Conservation (phyloP, 2,113 vertebrate genomes). For the Brachionichthys hirsutus region DNA sequence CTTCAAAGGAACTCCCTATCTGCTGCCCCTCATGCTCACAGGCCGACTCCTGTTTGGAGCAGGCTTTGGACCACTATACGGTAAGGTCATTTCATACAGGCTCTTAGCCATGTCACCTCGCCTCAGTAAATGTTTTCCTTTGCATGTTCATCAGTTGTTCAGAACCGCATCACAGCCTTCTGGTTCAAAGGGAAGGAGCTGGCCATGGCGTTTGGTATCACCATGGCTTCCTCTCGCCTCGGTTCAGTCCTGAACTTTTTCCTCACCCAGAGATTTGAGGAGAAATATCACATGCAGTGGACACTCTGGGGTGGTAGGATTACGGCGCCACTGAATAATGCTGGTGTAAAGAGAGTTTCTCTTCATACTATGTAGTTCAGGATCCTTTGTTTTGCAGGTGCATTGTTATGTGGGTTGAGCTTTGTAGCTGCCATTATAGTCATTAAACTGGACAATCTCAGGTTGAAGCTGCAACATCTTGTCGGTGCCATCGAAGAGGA, state of each 20-base stretch:
- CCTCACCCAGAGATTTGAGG: conserved; percentile 80
- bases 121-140: not conserved
- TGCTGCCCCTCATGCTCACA: conserved; percentile 82
- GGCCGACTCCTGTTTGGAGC: conserved; percentile 83
- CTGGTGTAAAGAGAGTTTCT: not conserved
- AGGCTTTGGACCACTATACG: conserved; percentile 81
- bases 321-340: not conserved
- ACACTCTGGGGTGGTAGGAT: conserved; percentile 81
- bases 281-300: conserved; percentile 82
- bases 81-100: conserved; percentile 53
- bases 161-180: conserved; percentile 83
- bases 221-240: conserved; percentile 79
- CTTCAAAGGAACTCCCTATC: conserved; percentile 79
- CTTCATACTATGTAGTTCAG: not conserved
- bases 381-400: conserved; percentile 59
- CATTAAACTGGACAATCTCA: conserved; percentile 78
- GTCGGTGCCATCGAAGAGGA: conserved; percentile 78
- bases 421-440: conserved; percentile 77
- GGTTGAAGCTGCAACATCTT: conserved; percentile 80
- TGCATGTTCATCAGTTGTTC: conserved; percentile 72
- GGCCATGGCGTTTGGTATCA: conserved; percentile 81
- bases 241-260: conserved; percentile 86
- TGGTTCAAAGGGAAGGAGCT: conserved; percentile 86
- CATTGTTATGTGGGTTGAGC: conserved; percentile 78
- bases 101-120: fast-evolving